Conservation (phyloP, 1,140 invertebrate species). For the Microplitis mediator region DNA sequence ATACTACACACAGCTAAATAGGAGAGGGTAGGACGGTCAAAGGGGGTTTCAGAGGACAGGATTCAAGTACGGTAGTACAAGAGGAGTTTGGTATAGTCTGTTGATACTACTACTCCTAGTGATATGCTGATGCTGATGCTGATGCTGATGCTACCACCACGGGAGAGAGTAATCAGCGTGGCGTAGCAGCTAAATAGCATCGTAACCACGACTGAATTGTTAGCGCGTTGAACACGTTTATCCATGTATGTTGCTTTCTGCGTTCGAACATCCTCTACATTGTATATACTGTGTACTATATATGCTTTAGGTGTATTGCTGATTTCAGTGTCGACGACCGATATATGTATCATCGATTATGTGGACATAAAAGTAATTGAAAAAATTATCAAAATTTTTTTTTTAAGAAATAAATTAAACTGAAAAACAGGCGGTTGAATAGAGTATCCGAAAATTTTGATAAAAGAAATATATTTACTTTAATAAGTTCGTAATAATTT, state of each 20-base stretch:
- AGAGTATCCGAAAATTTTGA: too few relatives aligned
- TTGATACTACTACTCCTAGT: neutral
- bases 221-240: constrained; percentile 52
- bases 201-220: constrained; percentile 55
- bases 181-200: constrained; percentile 54
- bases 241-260: constrained; percentile 40
- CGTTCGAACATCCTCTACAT: neutral
- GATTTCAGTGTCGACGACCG: neutral
- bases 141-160: neutral
- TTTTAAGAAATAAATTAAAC: too few relatives aligned
- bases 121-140: too few relatives aligned
- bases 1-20: neutral
- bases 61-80: neutral
- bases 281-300: too few relatives aligned
- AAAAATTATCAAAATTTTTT: too few relatives aligned
- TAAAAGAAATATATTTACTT: too few relatives aligned
- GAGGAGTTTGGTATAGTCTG: neutral
- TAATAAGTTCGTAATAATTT: too few relatives aligned
- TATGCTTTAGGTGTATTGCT: neutral
- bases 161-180: constrained; percentile 50
- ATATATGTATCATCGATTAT: too few relatives aligned
- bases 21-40: neutral
- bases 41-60: neutral
- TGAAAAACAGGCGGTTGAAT: too few relatives aligned
- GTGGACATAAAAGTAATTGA: too few relatives aligned